These are phyloP conservation scores for Metallyticus violacea DNA, from an alignment of 2,888 invertebrate species.

Conservation along the genomic window DNA sequence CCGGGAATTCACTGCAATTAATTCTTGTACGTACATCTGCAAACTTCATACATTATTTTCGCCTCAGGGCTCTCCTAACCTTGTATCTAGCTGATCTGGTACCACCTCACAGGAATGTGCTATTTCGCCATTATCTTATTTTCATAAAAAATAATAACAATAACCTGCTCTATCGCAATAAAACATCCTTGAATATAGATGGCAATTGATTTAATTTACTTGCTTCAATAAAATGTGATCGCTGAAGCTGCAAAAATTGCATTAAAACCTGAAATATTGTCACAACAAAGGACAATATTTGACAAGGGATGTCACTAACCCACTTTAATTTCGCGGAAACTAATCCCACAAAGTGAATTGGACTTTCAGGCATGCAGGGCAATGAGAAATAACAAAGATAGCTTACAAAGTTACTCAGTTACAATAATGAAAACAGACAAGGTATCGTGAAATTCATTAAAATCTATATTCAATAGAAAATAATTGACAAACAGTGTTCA, in stretches of 20 bases:
- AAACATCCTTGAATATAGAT: background rate
- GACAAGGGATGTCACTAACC: background rate
- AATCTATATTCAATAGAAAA: no score
- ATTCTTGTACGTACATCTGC: no score
- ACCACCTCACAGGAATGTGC: no score
- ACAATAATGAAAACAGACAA: background rate
- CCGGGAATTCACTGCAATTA: background rate
- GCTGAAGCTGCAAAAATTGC: background rate
- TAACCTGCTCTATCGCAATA: background rate
- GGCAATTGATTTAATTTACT: background rate
- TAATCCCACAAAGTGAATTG: background rate
- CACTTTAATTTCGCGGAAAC: background rate
- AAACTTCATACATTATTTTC: no score
- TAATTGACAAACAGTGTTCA: no score
- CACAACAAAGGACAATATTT: background rate
- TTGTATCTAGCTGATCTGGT: no score
- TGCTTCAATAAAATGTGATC: no score
- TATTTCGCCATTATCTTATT: no score
- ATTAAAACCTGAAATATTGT: background rate
- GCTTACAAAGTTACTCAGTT: background rate
- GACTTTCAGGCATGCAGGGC: background rate
- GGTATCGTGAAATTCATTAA: no score
- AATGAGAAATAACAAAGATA: background rate
- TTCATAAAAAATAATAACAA: no score
- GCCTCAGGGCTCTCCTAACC: no score